These are phyloP conservation scores for Allophyes oxyacanthae DNA, from an alignment of 2,888 invertebrate genomes.

Conservation along the genomic window DNA sequence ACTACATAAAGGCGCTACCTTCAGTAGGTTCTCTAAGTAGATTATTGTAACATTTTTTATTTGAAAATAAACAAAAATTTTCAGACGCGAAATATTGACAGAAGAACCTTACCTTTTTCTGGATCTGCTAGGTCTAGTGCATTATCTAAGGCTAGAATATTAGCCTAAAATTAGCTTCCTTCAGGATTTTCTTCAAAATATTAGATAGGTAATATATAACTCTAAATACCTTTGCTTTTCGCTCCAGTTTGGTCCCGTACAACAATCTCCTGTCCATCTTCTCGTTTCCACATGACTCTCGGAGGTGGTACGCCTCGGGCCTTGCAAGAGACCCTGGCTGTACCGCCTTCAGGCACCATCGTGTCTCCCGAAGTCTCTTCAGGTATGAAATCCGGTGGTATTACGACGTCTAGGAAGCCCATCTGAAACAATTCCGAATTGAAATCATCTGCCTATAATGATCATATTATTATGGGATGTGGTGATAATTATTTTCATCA, in stretches of 20 bases:
- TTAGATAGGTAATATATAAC: too few species aligned
- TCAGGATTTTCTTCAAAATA: too few species aligned
- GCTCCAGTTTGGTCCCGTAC: slow-evolving; percentile 91
- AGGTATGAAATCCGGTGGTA: slow-evolving; percentile 94
- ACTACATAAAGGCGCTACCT: slow-evolving; percentile 17
- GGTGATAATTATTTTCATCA: too few species aligned
- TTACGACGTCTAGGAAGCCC: slow-evolving; percentile 93
- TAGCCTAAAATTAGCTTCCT: too few species aligned
- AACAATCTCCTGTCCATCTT: slow-evolving; percentile 93
- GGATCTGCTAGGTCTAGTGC: too few species aligned
- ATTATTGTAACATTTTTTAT: too few species aligned
- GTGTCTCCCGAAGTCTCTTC: slow-evolving; percentile 95
- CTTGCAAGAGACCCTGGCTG: slow-evolving; percentile 89
- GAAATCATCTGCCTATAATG: too few species aligned
- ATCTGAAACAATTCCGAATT: slow-evolving; percentile 89
- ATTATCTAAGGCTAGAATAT: too few species aligned
- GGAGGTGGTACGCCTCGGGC: slow-evolving; percentile 93
- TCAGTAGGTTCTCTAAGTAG: background rate
- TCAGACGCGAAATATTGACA: too few species aligned
- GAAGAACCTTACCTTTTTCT: too few species aligned
- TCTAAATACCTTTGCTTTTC: slow-evolving; percentile 86
- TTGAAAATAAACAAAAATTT: too few species aligned
- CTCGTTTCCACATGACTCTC: slow-evolving; percentile 93
- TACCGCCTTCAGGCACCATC: slow-evolving; percentile 94
- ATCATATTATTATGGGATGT: too few species aligned